These are phyloP conservation scores for Morone saxatilis DNA, from an alignment of 2,113 vertebrate species.

Conservation along the genomic window DNA sequence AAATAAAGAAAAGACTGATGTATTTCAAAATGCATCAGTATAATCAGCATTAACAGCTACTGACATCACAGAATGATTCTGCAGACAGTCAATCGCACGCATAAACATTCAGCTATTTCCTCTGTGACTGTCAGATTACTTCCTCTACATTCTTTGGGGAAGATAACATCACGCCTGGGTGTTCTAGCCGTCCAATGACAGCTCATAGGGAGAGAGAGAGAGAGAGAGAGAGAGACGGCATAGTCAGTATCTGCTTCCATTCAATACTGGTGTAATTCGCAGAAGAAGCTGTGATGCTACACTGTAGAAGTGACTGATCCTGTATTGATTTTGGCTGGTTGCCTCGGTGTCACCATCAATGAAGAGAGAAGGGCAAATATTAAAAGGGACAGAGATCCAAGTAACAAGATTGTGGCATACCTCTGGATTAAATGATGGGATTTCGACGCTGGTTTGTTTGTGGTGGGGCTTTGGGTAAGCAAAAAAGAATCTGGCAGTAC, in stretches of 20 bases:
- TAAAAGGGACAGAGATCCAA: slow-evolving; percentile 6
- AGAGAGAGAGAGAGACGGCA: neutral
- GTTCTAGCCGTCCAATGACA: slow-evolving; percentile 42
- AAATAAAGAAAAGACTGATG: neutral
- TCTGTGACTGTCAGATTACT: slow-evolving; percentile 74
- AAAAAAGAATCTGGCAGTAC: neutral
- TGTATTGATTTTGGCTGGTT: neutral
- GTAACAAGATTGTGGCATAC: slow-evolving; percentile 5
- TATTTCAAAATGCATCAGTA: neutral
- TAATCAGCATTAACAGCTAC: neutral
- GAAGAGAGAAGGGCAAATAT: slow-evolving; percentile 27
- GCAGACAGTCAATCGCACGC: slow-evolving; percentile 1
- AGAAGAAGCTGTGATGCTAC: slow-evolving; percentile 8
- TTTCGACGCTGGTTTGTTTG: slow-evolving; percentile 86
- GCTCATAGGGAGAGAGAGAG: neutral
- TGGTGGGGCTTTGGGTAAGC: slow-evolving; percentile 84
- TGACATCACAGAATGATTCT: slow-evolving; percentile 35
- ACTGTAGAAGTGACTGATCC: neutral
- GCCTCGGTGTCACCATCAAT: neutral
- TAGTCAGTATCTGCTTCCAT: neutral
- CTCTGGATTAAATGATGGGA: slow-evolving; percentile 77
- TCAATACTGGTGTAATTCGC: neutral
- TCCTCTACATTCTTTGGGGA: slow-evolving; percentile 71
- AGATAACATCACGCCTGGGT: slow-evolving; percentile 78
- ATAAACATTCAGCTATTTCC: too few relatives aligned